Percentiles rank a stretch among this genome's conserved stretches.
phyloP scores from a whole-genome alignment of 2,888 invertebrate species.

The Geophilus truncorum region DNA sequence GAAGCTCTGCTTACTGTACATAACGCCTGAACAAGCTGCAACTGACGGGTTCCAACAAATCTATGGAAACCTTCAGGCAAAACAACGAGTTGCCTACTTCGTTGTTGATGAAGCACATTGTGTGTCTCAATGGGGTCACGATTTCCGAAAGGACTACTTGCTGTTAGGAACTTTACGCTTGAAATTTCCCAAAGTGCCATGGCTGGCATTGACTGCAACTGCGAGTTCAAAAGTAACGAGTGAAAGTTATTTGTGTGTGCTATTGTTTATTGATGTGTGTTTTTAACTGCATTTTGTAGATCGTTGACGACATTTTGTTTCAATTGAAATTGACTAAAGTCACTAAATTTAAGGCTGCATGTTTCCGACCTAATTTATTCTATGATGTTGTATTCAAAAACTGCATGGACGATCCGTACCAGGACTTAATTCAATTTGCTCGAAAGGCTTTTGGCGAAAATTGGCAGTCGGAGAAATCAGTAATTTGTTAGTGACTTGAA shows the following conservation, averaged over 20 bases:
- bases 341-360: constrained; percentile 72
- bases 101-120: constrained; percentile 98
- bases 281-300: constrained; percentile 52
- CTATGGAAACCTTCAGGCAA: background rate
- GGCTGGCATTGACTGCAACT: constrained; percentile 94
- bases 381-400: constrained; percentile 93
- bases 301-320: constrained; percentile 72
- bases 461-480: constrained; percentile 41
- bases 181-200: constrained; percentile 64
- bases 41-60: constrained; percentile 64
- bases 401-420: constrained; percentile 65
- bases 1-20: constrained; percentile 59
- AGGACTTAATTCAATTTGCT: constrained; percentile 72
- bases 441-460: constrained; percentile 60
- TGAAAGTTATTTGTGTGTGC: too few species aligned
- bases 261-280: too few species aligned
- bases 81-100: constrained; percentile 60
- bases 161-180: constrained; percentile 69
- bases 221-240: constrained; percentile 64
- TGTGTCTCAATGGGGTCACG: constrained; percentile 98
- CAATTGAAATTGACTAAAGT: constrained; percentile 64
- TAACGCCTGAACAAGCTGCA: constrained; percentile 94
- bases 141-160: constrained; percentile 91
- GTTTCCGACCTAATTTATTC: constrained; percentile 86
- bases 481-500: background rate